These are phyloP conservation scores for Rhynchomys soricoides DNA, from an alignment of 2,113 vertebrate species.

Conservation along the genomic window DNA sequence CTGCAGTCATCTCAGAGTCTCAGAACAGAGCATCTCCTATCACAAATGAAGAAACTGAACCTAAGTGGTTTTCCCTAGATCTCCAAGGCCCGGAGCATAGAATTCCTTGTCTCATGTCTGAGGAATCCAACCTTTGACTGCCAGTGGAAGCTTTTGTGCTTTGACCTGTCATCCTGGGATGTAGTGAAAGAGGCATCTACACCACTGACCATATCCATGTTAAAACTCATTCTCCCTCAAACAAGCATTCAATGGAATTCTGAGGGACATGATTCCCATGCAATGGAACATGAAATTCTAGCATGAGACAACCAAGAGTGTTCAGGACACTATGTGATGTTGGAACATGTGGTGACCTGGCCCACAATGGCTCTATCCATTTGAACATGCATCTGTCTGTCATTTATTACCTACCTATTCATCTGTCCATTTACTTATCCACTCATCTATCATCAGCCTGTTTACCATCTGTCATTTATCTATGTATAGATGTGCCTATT, in stretches of 20 bases:
- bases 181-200: not conserved
- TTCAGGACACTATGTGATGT: not conserved
- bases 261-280: not conserved
- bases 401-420: not conserved
- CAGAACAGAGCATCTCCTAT: not conserved
- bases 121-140: not conserved
- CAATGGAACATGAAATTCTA: not conserved
- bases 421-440: not conserved
- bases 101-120: not conserved
- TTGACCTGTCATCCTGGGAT: not conserved
- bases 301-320: not conserved
- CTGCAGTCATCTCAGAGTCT: conserved; percentile 45
- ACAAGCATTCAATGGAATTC: not conserved
- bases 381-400: not conserved
- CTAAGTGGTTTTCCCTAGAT: not conserved
- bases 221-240: not conserved
- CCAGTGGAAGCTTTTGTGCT: not conserved
- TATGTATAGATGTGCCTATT: not conserved
- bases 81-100: not conserved
- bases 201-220: not conserved
- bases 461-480: not conserved
- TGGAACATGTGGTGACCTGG: not conserved
- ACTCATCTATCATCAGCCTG: not conserved
- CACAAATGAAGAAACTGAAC: not conserved
- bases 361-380: not conserved